Conservation (phyloP, 2,888 invertebrate genomes). For the Pimpla rufipes region DNA sequence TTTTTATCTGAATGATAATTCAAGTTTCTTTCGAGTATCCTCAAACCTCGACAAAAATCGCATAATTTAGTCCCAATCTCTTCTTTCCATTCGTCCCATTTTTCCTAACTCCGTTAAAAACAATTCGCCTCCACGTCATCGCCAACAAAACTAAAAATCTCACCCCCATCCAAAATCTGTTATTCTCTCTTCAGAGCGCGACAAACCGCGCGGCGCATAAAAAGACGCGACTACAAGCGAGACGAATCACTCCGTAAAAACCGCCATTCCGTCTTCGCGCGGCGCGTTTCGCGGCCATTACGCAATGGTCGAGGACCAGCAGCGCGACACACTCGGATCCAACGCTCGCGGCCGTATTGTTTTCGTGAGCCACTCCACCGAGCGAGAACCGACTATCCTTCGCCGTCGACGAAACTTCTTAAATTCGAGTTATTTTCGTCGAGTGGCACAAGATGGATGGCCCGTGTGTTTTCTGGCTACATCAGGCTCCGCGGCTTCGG, state of each 20-base stretch:
- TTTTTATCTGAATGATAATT: too few species aligned
- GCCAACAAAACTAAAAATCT: too few species aligned
- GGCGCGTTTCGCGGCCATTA: slow-evolving; percentile 54
- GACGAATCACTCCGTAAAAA: background rate
- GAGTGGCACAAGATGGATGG: slow-evolving; percentile 82
- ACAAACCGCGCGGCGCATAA: too few species aligned
- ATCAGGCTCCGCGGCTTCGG: slow-evolving; percentile 67
- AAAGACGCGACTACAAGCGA: too few species aligned
- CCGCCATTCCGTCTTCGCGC: slow-evolving; percentile 24
- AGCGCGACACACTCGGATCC: too few species aligned
- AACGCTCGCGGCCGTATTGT: slow-evolving; percentile 78
- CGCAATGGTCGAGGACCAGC: slow-evolving; percentile 45
- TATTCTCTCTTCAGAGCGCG: too few species aligned
- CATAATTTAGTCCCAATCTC: too few species aligned
- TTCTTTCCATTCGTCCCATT: too few species aligned
- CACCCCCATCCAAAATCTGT: background rate
- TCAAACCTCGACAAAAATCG: too few species aligned
- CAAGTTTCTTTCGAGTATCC: too few species aligned
- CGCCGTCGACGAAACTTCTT: slow-evolving; percentile 79
- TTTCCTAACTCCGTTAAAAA: too few species aligned
- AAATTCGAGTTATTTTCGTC: slow-evolving; percentile 84
- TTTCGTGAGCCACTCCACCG: slow-evolving; percentile 73
- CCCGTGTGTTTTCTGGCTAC: slow-evolving; percentile 78
- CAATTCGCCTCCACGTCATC: too few species aligned
- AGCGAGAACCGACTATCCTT: slow-evolving; percentile 50